Evolutionary conservation across 2,113 vertebrate species (phyloP).

Genomic region (Butorides virescens): DNA sequence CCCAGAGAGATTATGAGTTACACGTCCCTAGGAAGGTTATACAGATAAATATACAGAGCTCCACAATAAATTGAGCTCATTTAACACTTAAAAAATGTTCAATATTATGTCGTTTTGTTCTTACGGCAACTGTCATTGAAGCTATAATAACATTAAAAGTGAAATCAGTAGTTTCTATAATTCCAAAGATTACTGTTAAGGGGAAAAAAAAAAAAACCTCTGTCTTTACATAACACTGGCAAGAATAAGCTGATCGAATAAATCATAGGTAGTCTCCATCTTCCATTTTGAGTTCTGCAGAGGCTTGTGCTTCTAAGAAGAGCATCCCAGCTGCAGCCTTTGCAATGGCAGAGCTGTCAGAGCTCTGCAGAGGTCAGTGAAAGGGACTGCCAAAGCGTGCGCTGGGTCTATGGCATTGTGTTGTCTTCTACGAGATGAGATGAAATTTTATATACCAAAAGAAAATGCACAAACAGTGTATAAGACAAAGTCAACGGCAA

Average conservation of each 20-base stretch:
- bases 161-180: neutral
- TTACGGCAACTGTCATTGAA: neutral
- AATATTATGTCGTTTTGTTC: neutral
- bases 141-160: neutral
- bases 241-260: neutral
- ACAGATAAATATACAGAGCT: neutral
- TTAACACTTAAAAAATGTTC: neutral
- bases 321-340: neutral
- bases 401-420: neutral
- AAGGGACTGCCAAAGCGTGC: fast-evolving
- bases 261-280: neutral
- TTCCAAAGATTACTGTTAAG: neutral
- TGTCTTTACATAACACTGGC: neutral
- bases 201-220: neutral
- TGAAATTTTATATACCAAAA: neutral
- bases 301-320: neutral
- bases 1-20: neutral
- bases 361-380: neutral
- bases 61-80: neutral
- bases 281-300: neutral
- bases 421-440: neutral
- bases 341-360: neutral
- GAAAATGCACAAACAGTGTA: neutral
- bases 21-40: neutral
- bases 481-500: neutral